Evolutionary conservation across 2,797 vertebrate genomes (phyloP), one percentile per base, ranked within the genome.

Genomic region (Balearica regulorum): DNA sequence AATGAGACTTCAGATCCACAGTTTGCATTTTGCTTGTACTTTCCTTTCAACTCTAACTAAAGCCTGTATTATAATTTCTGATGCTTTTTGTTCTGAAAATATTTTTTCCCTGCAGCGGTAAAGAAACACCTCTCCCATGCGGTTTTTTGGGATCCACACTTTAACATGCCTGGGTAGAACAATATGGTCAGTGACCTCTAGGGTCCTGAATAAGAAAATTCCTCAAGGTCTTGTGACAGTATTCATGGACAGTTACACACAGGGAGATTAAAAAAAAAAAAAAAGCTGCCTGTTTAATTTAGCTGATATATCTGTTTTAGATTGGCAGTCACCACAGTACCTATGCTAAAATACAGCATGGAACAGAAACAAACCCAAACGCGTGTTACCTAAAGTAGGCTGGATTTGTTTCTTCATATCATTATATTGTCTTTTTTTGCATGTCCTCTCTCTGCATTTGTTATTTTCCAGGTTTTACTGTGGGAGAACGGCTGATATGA

Each of bases 11-110:
- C 83, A 78, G 35, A 88, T 71, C 49, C 16, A 54, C 4, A 24
- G 64, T 93, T 96, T 93, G 84, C 89, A 94, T 96, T 96, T 96
- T 97, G 55, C 69, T 87, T 89, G 66, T 21, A 33, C 44, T 69
- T 97, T 96, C 62, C 51, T 88, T 93, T 97, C 58, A 94, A 51
- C 15, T 60, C n/a, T 77, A 83, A 79, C 78, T 94, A 81, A 95
- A 92, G 29, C 54, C 26, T 94, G 39, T n/a, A 54, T 82, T 90
- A 80, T 64, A 46, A 73, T 93, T 95, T 87, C 75, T 94, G 53
- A 72, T 70, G 12, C 48, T 89, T 95, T 96, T 75, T 90, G 26
- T 96, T 93, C 70, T 96, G 84, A 91, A 87, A 96, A 96, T 43
- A 46, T 8, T 57, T 94, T 89, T 97, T 86, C 78, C 65, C 49